Conservation (phyloP, 2,113 vertebrate species). For the Tylochromis polylepis region DNA sequence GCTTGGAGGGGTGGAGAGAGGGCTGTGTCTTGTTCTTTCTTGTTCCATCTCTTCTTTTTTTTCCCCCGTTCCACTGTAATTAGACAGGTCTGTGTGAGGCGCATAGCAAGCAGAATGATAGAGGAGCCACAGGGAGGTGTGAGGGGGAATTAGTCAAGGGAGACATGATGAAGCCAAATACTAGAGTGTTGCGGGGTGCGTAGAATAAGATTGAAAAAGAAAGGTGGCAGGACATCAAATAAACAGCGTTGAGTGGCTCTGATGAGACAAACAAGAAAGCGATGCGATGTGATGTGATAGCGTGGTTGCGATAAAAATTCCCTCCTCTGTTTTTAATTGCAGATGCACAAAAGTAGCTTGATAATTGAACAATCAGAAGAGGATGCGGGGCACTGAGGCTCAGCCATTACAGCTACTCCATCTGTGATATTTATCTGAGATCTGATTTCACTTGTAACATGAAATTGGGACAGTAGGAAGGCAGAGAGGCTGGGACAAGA, state of each 20-base stretch:
- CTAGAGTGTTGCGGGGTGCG: conserved; percentile 12
- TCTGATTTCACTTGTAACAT: conserved; percentile 29
- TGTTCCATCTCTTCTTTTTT: background rate
- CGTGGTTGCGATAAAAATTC: background rate
- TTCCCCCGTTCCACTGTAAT: conserved; percentile 39
- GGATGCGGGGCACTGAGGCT: background rate
- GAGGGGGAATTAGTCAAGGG: conserved; percentile 3
- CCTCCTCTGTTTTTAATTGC: conserved; percentile 30
- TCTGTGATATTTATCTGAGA: conserved; percentile 31
- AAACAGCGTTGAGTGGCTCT: conserved; percentile 8
- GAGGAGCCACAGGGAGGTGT: conserved; percentile 26
- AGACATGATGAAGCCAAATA: conserved; percentile 46
- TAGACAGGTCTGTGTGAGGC: conserved; percentile 63
- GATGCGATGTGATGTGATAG: conserved; percentile 15
- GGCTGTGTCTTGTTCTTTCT: conserved; percentile 31
- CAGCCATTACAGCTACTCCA: conserved; percentile 13
- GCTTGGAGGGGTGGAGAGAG: background rate
- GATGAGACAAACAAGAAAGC: conserved; percentile 11
- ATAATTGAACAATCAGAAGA: conserved; percentile 23
- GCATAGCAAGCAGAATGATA: conserved; percentile 55
- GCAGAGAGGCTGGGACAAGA: background rate
- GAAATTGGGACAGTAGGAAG: conserved; percentile 24
- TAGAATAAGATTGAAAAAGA: conserved; percentile 28
- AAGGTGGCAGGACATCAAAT: conserved; percentile 22
- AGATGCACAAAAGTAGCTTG: background rate